phyloP scores from a whole-genome alignment of 2,797 vertebrate species.

The Pachyuromys duprasi region DNA sequence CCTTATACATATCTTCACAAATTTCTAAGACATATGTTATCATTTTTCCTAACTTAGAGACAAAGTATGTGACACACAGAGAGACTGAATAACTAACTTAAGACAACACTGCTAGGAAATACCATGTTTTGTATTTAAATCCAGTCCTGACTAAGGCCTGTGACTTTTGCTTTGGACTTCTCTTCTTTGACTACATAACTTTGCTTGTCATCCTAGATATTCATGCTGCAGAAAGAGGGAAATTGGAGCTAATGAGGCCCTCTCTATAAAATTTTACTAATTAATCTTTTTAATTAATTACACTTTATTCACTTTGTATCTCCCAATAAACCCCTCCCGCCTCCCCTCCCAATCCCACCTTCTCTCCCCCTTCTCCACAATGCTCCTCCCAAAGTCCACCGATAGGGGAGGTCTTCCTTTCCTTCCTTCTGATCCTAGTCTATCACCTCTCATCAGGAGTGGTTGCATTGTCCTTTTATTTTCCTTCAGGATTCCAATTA shows the following conservation, averaged over 20 bases:
- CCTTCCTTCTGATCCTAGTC: too few species aligned
- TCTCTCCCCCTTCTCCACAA: too few species aligned
- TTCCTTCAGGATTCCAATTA: background rate
- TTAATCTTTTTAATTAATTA: too few species aligned
- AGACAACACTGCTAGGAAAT: background rate
- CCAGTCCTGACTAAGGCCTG: background rate
- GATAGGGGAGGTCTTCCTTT: too few species aligned
- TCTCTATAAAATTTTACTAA: background rate
- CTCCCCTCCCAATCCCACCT: too few species aligned
- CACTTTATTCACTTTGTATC: too few species aligned
- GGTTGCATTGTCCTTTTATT: too few species aligned
- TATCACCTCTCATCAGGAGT: too few species aligned
- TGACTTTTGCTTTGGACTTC: background rate
- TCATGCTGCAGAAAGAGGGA: background rate
- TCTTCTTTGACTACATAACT: background rate
- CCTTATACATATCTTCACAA: background rate
- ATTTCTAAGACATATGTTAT: background rate
- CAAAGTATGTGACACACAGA: background rate
- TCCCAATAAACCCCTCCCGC: too few species aligned
- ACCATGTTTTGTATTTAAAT: background rate
- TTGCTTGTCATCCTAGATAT: background rate
- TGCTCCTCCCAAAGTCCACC: too few species aligned
- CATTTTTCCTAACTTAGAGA: background rate
- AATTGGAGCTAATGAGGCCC: too few species aligned
- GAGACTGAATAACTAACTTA: background rate